Base-by-base conservation (phyloP, 2,797 vertebrate species). In the Heliangelus exortis region DNA sequence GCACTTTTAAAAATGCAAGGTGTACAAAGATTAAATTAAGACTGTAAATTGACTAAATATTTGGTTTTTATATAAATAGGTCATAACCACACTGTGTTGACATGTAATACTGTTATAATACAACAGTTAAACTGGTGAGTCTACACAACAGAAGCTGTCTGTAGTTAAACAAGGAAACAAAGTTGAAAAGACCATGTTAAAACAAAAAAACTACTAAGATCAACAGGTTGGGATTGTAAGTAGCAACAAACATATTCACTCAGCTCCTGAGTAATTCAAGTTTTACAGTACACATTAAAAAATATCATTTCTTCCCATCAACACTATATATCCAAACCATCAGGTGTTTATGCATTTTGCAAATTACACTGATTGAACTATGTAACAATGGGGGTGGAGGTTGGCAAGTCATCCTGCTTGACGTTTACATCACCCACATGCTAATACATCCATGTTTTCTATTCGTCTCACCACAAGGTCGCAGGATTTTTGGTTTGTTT, bases 31-130 rank as follows among this genome's bases (percentile, higher is more conserved):
- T 98, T 98, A 98, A 97, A 98, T 98, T 98, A 98, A 98, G 98
- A 98, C 98, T 95, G 98, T 97, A 98, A 98, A 98, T 97, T 98
- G 98, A 98, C 98, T 98, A 98, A 98, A 98, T 98, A 98, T 99
- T 98, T 99, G 98, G 98, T 98, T 99, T 98, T 99, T 98, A 98
- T 98, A 98, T 98, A 98, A 98, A 98, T 98, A 98, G 98, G 98
- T 98, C 97, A 97, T 97, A 98, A 98, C 97, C 98, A 98, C 98
- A 98, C 98, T 98, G 98, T 98, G 98, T 97, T 98, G 98, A 99
- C 98, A 98, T 97, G 97, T 98, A 98, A 98, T 98, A 98, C 98
- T 98, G 98, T 98, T 98, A 97, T 98, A 98, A 98, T 98, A 98
- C 98, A 98, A 98, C 97, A 98, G 98, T 98, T 98, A 98, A 98